phyloP scores from a whole-genome alignment of 2,888 invertebrate species.

The Lymantria monacha region DNA sequence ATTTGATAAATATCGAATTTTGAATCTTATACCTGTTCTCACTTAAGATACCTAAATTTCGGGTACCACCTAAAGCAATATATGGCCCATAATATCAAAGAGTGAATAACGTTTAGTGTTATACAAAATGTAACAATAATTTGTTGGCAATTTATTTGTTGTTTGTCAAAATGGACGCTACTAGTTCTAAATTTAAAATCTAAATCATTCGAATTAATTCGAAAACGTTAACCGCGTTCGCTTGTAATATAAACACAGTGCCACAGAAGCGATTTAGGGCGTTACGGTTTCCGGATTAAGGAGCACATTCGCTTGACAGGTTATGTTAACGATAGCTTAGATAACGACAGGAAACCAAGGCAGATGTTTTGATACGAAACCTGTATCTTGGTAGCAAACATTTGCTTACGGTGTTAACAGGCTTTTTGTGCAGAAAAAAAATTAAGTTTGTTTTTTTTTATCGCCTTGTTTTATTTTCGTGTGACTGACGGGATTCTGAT shows the following conservation, averaged over 20 bases:
- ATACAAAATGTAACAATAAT: too few species aligned
- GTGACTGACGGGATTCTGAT: not conserved
- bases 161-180: too few species aligned
- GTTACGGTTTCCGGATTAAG: conserved; percentile 15
- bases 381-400: conserved; percentile 31
- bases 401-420: conserved; percentile 13
- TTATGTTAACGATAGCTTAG: conserved; percentile 19
- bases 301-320: conserved; percentile 20
- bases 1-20: too few species aligned
- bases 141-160: too few species aligned
- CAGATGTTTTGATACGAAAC: conserved; percentile 47
- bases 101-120: too few species aligned
- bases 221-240: conserved; percentile 10
- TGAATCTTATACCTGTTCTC: too few species aligned
- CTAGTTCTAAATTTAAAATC: not conserved
- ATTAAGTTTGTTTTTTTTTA: not conserved
- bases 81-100: too few species aligned
- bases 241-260: conserved; percentile 21
- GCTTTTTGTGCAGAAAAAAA: conserved; percentile 3
- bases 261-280: conserved; percentile 13
- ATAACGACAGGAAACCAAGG: conserved; percentile 41
- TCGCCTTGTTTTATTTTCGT: not conserved
- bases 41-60: too few species aligned
- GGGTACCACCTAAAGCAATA: too few species aligned
- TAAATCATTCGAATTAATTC: not conserved